Evolutionary conservation across 2,113 vertebrate species (phyloP), one percentile per base, ranked within the genome.

Genomic region (Rostratula benghalensis): DNA sequence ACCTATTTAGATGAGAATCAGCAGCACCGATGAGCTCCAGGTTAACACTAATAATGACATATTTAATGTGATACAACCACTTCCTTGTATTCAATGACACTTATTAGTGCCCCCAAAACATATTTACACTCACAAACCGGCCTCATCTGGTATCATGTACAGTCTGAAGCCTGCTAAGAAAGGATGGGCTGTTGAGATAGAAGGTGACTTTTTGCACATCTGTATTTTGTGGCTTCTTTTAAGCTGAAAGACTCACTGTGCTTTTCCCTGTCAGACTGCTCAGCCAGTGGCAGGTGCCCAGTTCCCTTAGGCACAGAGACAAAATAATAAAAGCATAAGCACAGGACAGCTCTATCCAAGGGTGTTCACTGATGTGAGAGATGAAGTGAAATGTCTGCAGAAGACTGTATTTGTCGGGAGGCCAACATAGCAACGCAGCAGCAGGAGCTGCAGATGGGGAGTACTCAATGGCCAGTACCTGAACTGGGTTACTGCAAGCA

Each of bases 81-180:
- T 39, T 57, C 53, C 51, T 28, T 17, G 27, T 48, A 46, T 33
- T 82, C 48, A n/a, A 24, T 56, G 65, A 17, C 9, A 10, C 43
- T 53, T 54, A 19, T 41, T 60, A 74, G 28, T 71, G 33, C 74
- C 20, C 13, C 28, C 20, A 51, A 39, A 60, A 57, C 6, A 13
- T 0, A 43, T 45, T 69, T 43, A 22, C 50, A 9, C 10, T 80
- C 39, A 33, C 30, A 43, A 60, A 50, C 54, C 5, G 37, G 31
- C 11, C 64, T 74, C n/a, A 3, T 6, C 41, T 77, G 76, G 9
- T 46, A 4, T 14, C 43, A 45, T 18, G 41, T 11, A 14, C 9
- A 30, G 35, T 3, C 83, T 56, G 27, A 65, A 69, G 37, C 0
- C 3, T 22, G 35, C 0, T 17, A 4, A 59, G 56, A 11, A 13